phyloP scores from a whole-genome alignment of 2,797 vertebrate genomes.

The Rhinella marina region DNA sequence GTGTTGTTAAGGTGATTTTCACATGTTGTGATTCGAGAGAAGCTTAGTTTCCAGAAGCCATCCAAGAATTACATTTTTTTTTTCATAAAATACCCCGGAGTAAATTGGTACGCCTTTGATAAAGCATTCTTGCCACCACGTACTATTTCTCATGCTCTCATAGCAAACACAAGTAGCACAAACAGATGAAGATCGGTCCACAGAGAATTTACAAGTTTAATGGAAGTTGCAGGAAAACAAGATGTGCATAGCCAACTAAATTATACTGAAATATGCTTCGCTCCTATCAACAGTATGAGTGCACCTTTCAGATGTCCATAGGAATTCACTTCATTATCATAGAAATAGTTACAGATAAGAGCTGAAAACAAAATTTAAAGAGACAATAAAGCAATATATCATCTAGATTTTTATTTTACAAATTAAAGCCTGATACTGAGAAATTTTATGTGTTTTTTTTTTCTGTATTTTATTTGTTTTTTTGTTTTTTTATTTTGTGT shows the following conservation, averaged over 20 bases:
- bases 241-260: constrained; percentile 33
- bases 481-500: too few relatives aligned
- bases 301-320: constrained; percentile 16
- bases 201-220: constrained; percentile 49
- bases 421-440: too few relatives aligned
- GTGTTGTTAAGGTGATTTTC: neutral
- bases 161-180: constrained; percentile 1
- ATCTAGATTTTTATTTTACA: too few relatives aligned
- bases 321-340: constrained; percentile 42
- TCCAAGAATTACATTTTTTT: constrained; percentile 16
- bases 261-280: constrained; percentile 31
- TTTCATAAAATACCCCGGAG: constrained; percentile 7
- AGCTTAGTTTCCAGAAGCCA: neutral
- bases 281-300: neutral
- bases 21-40: neutral
- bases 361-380: constrained; percentile 1
- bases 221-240: constrained; percentile 38
- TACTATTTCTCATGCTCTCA: neutral
- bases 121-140: neutral
- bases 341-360: constrained; percentile 16
- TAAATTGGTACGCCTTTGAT: neutral
- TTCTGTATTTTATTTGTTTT: too few relatives aligned
- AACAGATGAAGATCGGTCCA: constrained; percentile 37
- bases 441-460: too few relatives aligned
- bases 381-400: too few relatives aligned